phyloP scores from a whole-genome alignment of 2,797 vertebrate genomes.

The Arremon brunneinucha region DNA sequence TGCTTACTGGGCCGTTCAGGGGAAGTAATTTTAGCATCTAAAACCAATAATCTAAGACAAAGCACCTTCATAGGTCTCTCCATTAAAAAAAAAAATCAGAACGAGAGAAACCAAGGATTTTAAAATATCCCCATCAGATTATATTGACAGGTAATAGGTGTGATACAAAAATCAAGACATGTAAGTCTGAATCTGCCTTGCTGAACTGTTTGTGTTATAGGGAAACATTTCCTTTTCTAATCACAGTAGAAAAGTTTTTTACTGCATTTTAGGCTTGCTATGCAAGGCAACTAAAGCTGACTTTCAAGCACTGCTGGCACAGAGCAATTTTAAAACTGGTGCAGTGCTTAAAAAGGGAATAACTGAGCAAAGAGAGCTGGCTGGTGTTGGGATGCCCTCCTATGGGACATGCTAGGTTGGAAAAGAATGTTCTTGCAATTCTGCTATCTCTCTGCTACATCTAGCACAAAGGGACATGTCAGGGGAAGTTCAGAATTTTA shows the following conservation, averaged over 20 bases:
- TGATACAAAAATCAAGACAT: background rate
- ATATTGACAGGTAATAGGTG: background rate
- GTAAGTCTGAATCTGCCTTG: background rate
- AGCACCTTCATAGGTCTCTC: background rate
- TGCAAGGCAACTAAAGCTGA: background rate
- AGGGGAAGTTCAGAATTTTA: background rate
- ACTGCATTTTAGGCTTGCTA: background rate
- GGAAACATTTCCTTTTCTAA: background rate
- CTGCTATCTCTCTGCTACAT: background rate
- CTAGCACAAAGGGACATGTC: background rate
- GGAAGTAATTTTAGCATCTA: background rate
- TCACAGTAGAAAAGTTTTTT: background rate
- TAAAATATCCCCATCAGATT: background rate
- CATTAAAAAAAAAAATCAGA: background rate
- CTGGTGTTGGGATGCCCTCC: background rate
- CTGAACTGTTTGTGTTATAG: background rate
- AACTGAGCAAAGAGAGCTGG: background rate
- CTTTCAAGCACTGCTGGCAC: background rate
- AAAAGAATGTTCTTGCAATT: background rate
- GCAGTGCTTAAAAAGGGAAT: slow-evolving; percentile 39
- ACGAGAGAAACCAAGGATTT: background rate
- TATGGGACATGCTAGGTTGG: background rate
- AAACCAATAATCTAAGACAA: background rate
- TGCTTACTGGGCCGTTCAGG: background rate
- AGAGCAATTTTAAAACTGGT: background rate